A percentile compares a stretch with the other conserved stretches of the same genome.
Evolutionary conservation across 2,113 vertebrate species (phyloP).

Genomic region (Microcebus tavaratra): DNA sequence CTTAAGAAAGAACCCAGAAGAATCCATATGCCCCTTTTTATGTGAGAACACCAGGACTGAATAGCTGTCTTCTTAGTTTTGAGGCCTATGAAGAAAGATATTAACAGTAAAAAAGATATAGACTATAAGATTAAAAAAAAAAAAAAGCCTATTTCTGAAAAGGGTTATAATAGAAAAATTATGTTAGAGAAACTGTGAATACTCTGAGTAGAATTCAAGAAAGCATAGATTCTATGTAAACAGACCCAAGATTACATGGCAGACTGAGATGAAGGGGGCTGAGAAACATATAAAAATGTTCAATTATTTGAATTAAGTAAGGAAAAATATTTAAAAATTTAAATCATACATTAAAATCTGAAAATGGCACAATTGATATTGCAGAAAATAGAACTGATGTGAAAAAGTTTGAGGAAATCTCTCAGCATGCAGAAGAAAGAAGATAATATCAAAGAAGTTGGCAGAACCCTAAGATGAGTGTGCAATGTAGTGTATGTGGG

Average conservation of each 20-base stretch:
- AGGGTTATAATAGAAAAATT: background rate
- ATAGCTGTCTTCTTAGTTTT: background rate
- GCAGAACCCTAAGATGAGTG: background rate
- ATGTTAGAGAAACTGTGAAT: background rate
- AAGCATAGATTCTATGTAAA: background rate
- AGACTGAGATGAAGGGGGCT: background rate
- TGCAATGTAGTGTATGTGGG: background rate
- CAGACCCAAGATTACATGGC: background rate
- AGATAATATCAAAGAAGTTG: background rate
- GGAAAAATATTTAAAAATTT: background rate
- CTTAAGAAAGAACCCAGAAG: background rate
- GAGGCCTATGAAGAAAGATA: background rate
- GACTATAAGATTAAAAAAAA: background rate
- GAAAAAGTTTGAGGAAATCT: background rate
- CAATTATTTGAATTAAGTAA: background rate
- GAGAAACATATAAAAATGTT: background rate
- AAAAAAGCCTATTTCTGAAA: conserved; percentile 12
- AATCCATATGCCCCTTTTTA: background rate
- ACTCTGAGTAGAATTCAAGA: background rate
- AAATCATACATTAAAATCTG: background rate
- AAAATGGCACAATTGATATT: background rate
- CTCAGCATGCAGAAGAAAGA: background rate
- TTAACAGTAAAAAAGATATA: background rate
- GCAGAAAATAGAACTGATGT: background rate
- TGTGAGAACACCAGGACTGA: background rate